Base-by-base conservation (phyloP, 2,797 vertebrate genomes). In the Crocodylus rhombifer region DNA sequence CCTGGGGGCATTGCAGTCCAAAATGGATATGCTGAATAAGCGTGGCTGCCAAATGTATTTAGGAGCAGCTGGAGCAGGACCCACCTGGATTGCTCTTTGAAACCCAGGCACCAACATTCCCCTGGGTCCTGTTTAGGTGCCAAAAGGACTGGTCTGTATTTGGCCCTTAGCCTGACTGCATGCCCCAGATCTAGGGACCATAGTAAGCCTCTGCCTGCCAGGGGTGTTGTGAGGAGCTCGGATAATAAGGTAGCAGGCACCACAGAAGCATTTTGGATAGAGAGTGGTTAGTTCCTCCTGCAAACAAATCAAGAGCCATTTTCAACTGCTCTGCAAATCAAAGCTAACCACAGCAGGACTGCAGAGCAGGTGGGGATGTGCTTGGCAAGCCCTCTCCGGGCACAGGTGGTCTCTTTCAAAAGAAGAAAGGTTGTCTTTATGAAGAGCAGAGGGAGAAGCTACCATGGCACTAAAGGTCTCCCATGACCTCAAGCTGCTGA, bases 371-470 rank as follows among this genome's bases (percentile, higher is more conserved):
- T 11, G 88, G 95, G 77, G 77, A 21, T 69, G 84, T 61, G 73
- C 79, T 93, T 85, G 91, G 86, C 94, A 33, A 42, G 65, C 81
- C 84, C 17, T 89, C 80, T 80, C 94, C 84, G 15, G 77, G 91
- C 75, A 58, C 71, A 95, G 9, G 7, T 4, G 69, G 80, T 94
- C 85, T 88, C 93, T 93, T 97, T 95, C 94, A 94, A 96, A 82
- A 91, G 84, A 79, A 84, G 93, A 95, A 94, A 92, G 86, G 62
- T 69, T n/a, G 76, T 61, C 92, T 96, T 95, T 96, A 93, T 96
- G 14, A 42, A 14, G 80, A 86, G 75, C 9, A 73, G 20, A 80
- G 42, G 28, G 75, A 69, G 75, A 76, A 25, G 65, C 77, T 23
- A 76, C 90, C 73, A 17, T 28, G 2, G 86, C 89, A 23, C 56